Evolutionary conservation across 2,888 invertebrate genomes (phyloP).

Genomic region (Metopia argyrocephala): DNA sequence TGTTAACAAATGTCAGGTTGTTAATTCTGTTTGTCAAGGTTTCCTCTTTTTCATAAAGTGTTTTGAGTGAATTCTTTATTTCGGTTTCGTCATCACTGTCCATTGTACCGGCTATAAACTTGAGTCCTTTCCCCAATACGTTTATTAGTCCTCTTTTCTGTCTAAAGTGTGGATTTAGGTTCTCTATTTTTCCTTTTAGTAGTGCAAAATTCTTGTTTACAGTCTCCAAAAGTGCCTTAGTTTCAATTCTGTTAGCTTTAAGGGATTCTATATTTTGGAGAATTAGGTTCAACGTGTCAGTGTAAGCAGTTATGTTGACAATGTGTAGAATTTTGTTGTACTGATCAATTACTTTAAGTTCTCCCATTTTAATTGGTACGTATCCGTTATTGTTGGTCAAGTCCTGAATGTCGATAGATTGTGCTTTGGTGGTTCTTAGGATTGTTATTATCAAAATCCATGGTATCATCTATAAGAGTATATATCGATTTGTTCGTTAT

Average conservation of each 20-base stretch:
- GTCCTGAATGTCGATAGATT: not conserved
- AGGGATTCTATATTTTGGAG: not conserved
- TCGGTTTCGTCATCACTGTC: slow-evolving; percentile 54
- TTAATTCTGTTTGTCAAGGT: slow-evolving; percentile 39
- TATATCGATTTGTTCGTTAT: no score
- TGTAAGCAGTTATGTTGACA: slow-evolving; percentile 12
- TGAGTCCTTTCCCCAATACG: slow-evolving; percentile 56
- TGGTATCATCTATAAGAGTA: no score
- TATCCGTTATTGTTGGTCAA: slow-evolving; percentile 4
- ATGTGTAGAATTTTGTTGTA: slow-evolving; percentile 29
- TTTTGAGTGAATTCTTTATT: slow-evolving; percentile 47
- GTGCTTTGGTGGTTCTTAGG: no score
- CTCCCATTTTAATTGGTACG: slow-evolving; percentile 23
- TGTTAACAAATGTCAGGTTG: slow-evolving; percentile 41
- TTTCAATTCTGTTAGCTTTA: not conserved
- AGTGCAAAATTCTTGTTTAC: slow-evolving; percentile 40
- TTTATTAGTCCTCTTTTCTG: slow-evolving; percentile 48
- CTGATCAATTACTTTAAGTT: not conserved
- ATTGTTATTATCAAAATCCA: no score
- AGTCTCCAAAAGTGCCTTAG: slow-evolving; percentile 38
- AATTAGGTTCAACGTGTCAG: not conserved
- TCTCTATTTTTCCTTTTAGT: not conserved
- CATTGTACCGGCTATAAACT: slow-evolving; percentile 55
- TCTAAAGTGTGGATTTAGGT: slow-evolving; percentile 48
- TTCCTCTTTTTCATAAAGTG: slow-evolving; percentile 43